Evolutionary conservation across 2,888 invertebrate genomes (phyloP).

Genomic region (Calliphora vomitoria): DNA sequence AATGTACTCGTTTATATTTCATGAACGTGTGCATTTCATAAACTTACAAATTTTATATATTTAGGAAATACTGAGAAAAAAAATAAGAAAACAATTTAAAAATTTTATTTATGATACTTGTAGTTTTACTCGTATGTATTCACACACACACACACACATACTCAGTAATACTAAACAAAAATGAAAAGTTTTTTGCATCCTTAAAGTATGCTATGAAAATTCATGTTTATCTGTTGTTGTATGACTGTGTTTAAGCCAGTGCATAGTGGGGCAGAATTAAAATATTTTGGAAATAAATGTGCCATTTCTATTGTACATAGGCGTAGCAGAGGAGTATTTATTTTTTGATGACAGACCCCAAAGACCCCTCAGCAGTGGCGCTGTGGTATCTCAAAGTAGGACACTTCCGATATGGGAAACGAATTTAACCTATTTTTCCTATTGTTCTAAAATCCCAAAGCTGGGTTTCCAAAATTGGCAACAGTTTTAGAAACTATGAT

Average conservation of each 20-base stretch:
- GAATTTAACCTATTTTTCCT: too few species aligned
- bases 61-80: not conserved
- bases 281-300: too few species aligned
- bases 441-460: too few species aligned
- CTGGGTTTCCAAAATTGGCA: too few species aligned
- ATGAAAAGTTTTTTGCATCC: slow-evolving; percentile 17
- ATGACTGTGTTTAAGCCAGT: not conserved
- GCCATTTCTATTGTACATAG: too few species aligned
- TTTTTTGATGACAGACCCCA: too few species aligned
- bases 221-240: slow-evolving; percentile 25
- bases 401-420: too few species aligned
- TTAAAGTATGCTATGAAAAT: slow-evolving; percentile 54
- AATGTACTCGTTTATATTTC: slow-evolving; percentile 13
- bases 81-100: slow-evolving; percentile 4
- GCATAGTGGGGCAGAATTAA: too few species aligned
- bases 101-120: slow-evolving; percentile 26
- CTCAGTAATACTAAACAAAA: not conserved
- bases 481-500: too few species aligned
- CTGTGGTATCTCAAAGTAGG: too few species aligned
- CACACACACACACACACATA: not conserved
- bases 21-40: slow-evolving; percentile 40
- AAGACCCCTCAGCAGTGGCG: too few species aligned
- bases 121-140: not conserved
- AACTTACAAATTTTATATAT: slow-evolving; percentile 38
- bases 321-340: too few species aligned